These are phyloP conservation scores for Drosophila emarginata DNA, from an alignment of 2,888 invertebrate genomes.

Conservation along the genomic window DNA sequence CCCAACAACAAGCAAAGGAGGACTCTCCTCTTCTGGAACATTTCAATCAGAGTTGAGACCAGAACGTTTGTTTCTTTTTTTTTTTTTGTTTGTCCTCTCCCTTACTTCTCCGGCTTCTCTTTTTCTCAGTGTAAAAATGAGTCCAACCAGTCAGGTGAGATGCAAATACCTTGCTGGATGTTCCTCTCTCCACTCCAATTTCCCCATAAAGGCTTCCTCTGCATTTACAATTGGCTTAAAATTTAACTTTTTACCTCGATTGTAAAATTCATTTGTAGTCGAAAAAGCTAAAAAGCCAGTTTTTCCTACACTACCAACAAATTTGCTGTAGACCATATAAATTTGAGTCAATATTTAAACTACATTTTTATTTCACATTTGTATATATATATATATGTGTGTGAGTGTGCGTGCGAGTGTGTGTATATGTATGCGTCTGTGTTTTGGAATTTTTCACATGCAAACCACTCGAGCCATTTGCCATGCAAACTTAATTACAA, in stretches of 20 bases:
- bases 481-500: conserved; percentile 69
- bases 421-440: neutral
- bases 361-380: conserved; percentile 33
- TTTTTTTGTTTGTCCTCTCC: neutral
- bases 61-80: neutral
- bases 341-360: conserved; percentile 69
- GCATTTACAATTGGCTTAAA: conserved; percentile 49
- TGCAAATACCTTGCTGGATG: conserved; percentile 44
- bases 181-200: neutral
- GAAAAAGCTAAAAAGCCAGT: neutral
- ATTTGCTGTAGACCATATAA: conserved; percentile 37
- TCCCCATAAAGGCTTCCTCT: neutral
- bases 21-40: conserved; percentile 34
- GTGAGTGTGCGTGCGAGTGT: neutral
- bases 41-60: conserved; percentile 64
- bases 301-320: neutral
- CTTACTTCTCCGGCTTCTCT: conserved; percentile 1
- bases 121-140: conserved; percentile 14
- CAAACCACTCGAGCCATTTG: conserved; percentile 67
- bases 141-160: conserved; percentile 18
- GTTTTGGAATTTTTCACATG: conserved; percentile 27
- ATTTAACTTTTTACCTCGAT: conserved; percentile 50
- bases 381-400: neutral
- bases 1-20: conserved; percentile 33
- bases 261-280: conserved; percentile 37